These are phyloP conservation scores for Oncopeltus fasciatus DNA, from an alignment of 1,140 invertebrate species.

Conservation along the genomic window DNA sequence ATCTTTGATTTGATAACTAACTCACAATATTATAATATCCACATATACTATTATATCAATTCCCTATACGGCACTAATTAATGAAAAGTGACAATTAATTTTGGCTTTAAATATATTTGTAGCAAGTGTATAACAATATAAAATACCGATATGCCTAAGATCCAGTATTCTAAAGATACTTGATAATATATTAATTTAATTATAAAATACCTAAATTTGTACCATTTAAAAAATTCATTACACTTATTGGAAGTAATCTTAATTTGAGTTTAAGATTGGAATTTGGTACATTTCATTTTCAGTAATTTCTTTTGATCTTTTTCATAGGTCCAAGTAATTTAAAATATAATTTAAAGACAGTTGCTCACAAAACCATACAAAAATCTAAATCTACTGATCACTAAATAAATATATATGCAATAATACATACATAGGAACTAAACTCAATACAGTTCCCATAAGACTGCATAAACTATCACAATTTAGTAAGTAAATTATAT, in stretches of 20 bases:
- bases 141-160: conserved; percentile 9
- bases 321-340: background rate
- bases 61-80: background rate
- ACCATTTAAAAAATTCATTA: conserved; percentile 5
- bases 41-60: background rate
- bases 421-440: conserved; percentile 4
- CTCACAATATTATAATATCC: background rate
- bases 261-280: background rate
- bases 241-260: background rate
- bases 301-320: background rate
- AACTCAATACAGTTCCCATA: background rate
- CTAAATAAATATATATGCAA: conserved; percentile 2
- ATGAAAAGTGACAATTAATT: background rate
- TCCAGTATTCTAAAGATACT: conserved; percentile 2
- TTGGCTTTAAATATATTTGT: background rate
- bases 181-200: background rate
- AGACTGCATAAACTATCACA: conserved; percentile 9
- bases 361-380: background rate
- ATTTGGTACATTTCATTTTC: conserved; percentile 4
- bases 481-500: conserved; percentile 6
- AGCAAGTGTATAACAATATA: conserved; percentile 6
- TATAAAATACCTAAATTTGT: conserved; percentile 7
- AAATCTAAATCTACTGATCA: background rate
- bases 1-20: too few species aligned
- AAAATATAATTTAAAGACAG: background rate